These are phyloP conservation scores for Empis livida DNA, from an alignment of 2,888 invertebrate species.

Conservation along the genomic window DNA sequence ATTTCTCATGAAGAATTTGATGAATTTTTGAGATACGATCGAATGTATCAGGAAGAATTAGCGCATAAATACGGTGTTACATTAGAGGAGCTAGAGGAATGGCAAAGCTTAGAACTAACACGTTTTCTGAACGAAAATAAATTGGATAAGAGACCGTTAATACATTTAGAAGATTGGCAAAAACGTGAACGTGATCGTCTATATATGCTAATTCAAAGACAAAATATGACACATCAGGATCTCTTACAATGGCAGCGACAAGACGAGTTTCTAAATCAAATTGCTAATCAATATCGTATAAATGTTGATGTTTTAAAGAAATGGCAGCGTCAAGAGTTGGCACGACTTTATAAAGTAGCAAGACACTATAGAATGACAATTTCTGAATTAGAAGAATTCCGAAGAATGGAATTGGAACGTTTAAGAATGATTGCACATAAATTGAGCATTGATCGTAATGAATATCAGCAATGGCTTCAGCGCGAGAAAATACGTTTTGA, in stretches of 20 bases:
- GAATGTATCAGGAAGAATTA: slow-evolving; percentile 20
- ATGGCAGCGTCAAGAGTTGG: slow-evolving; percentile 27
- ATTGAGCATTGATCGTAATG: slow-evolving; percentile 16
- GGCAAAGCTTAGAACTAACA: slow-evolving; percentile 20
- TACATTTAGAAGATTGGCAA: slow-evolving; percentile 24
- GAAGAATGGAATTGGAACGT: slow-evolving; percentile 24
- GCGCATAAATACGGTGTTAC: slow-evolving; percentile 20
- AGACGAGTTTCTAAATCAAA: slow-evolving; percentile 16
- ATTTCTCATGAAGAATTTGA: slow-evolving; percentile 25
- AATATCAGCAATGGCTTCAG: slow-evolving; percentile 18
- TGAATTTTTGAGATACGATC: slow-evolving; percentile 22
- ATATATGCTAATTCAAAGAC: slow-evolving; percentile 26
- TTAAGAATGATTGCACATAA: slow-evolving; percentile 24
- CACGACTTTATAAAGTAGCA: slow-evolving; percentile 23
- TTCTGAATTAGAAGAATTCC: slow-evolving; percentile 26
- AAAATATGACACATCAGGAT: slow-evolving; percentile 21
- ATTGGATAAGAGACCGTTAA: slow-evolving; percentile 21
- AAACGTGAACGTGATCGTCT: slow-evolving; percentile 28
- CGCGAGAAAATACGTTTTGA: slow-evolving; percentile 19
- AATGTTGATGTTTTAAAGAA: slow-evolving; percentile 19
- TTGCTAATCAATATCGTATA: slow-evolving; percentile 20
- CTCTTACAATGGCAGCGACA: slow-evolving; percentile 26
- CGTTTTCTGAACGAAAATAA: slow-evolving; percentile 20
- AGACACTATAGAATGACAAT: slow-evolving; percentile 23
- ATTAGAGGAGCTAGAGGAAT: slow-evolving; percentile 18